These are phyloP conservation scores for Mactromeris polynyma DNA, from an alignment of 2,888 invertebrate species.

Conservation along the genomic window DNA sequence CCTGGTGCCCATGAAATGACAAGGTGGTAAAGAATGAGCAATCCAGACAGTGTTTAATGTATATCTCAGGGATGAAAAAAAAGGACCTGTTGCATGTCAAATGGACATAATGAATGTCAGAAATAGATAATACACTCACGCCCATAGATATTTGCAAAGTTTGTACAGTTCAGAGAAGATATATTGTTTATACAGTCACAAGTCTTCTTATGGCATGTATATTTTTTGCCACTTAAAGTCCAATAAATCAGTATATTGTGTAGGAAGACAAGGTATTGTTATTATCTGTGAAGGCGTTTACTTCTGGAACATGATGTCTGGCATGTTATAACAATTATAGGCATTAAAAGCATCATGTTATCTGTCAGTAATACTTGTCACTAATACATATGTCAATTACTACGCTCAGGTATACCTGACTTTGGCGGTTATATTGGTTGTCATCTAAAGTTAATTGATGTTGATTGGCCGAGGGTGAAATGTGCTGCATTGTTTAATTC, in stretches of 20 bases:
- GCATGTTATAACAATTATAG: conserved; percentile 6
- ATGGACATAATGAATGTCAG: not conserved
- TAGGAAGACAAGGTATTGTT: conserved; percentile 2
- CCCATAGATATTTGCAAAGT: not conserved
- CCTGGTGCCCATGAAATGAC: too few relatives aligned
- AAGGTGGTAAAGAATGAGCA: too few relatives aligned
- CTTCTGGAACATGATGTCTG: not conserved
- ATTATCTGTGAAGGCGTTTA: conserved; percentile 11
- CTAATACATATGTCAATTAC: conserved; percentile 1
- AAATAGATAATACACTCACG: not conserved
- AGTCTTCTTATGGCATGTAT: not conserved
- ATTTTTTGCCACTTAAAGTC: conserved; percentile 20
- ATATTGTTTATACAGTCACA: not conserved
- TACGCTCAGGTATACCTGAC: not conserved
- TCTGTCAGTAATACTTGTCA: conserved; percentile 22
- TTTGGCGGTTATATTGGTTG: not conserved
- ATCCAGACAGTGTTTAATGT: not conserved
- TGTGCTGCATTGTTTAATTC: too few relatives aligned
- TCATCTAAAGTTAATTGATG: not conserved
- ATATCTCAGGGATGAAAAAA: not conserved
- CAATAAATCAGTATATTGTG: not conserved
- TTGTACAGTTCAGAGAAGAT: not conserved
- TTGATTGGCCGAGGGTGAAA: not conserved
- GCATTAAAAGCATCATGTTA: conserved; percentile 13
- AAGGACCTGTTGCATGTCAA: not conserved